Conservation (phyloP, 2,888 invertebrate species). For the Drosophila trichaetosa region DNA sequence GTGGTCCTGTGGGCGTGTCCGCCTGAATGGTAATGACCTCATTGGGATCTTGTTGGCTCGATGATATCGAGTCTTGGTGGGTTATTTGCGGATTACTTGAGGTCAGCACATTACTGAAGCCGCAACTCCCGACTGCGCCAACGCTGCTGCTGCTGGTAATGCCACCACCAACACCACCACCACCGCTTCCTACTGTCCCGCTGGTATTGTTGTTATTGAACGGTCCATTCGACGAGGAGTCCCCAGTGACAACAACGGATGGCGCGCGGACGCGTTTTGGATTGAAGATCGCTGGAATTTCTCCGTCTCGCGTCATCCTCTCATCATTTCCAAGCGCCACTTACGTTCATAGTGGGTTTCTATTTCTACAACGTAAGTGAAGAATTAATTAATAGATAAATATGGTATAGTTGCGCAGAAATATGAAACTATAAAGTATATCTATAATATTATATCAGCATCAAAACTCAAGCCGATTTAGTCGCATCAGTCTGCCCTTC, state of each 20-base stretch:
- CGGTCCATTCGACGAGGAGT: slow-evolving; percentile 86
- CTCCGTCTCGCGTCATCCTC: slow-evolving; percentile 89
- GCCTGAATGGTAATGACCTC: slow-evolving; percentile 84
- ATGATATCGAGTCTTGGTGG: slow-evolving; percentile 87
- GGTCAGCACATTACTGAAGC: slow-evolving; percentile 85
- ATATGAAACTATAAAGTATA: neutral
- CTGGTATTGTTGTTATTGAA: slow-evolving; percentile 54
- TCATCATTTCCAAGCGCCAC: slow-evolving; percentile 60
- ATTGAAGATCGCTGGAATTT: slow-evolving; percentile 93
- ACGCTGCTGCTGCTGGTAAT: slow-evolving; percentile 37
- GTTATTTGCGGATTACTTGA: slow-evolving; percentile 86
- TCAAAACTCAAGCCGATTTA: neutral
- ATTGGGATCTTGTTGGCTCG: slow-evolving; percentile 87
- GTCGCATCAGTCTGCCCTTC: neutral
- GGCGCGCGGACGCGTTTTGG: slow-evolving; percentile 90
- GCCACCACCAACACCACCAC: slow-evolving; percentile 30
- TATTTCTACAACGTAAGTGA: slow-evolving; percentile 12
- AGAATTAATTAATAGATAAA: neutral
- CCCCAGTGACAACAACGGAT: slow-evolving; percentile 89
- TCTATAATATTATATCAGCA: neutral
- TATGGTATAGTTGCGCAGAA: neutral
- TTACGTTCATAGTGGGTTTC: slow-evolving; percentile 41
- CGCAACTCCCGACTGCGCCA: slow-evolving; percentile 62
- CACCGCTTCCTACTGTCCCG: slow-evolving; percentile 10
- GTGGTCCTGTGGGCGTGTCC: slow-evolving; percentile 71